These are phyloP conservation scores for Coleophora flavipennella DNA, from an alignment of 2,888 invertebrate species.

Conservation along the genomic window DNA sequence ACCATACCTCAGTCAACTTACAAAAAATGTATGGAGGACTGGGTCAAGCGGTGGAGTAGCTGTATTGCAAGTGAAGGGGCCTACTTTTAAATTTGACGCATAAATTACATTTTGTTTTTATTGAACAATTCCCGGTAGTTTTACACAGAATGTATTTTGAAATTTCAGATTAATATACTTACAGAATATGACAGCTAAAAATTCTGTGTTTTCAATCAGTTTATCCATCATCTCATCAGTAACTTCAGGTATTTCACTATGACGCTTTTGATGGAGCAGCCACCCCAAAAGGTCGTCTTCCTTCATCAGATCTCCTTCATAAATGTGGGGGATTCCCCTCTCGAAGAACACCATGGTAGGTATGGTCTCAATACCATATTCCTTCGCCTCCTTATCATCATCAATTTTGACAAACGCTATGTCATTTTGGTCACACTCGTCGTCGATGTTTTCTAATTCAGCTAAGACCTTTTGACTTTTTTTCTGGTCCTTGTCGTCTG, in stretches of 20 bases:
- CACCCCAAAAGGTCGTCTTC: conserved; percentile 92
- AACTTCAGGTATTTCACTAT: conserved; percentile 92
- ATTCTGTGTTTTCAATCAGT: conserved; percentile 84
- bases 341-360: conserved; percentile 87
- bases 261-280: conserved; percentile 91
- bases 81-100: too few species aligned
- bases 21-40: too few species aligned
- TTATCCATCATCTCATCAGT: conserved; percentile 96
- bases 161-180: conserved; percentile 64
- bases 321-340: conserved; percentile 80
- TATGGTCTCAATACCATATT: conserved; percentile 87
- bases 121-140: too few species aligned
- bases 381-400: conserved; percentile 89
- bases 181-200: conserved; percentile 93
- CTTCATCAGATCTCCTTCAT: conserved; percentile 89
- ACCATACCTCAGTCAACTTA: too few species aligned
- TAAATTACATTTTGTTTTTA: too few species aligned
- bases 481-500: conserved; percentile 93
- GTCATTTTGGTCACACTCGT: conserved; percentile 92
- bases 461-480: conserved; percentile 87
- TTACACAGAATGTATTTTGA: too few species aligned
- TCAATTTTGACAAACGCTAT: conserved; percentile 94
- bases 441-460: conserved; percentile 93
- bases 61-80: too few species aligned
- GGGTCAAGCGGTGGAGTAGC: too few species aligned